Evolutionary conservation across 2,888 invertebrate species (phyloP).

Genomic region (Lycocerus yunnanus): DNA sequence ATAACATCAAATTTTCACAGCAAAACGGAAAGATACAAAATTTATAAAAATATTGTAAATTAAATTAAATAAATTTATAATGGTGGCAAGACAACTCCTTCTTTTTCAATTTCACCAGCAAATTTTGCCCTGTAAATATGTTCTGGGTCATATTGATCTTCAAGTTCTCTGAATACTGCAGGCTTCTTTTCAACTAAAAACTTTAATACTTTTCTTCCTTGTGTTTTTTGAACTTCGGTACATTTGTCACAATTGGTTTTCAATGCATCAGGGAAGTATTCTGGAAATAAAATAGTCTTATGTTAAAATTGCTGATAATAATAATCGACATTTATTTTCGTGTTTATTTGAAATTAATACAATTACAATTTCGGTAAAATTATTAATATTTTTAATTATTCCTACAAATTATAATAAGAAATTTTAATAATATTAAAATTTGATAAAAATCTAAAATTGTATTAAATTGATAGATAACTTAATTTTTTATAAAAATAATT

Average conservation of each 20-base stretch:
- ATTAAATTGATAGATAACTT: background rate
- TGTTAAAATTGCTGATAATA: background rate
- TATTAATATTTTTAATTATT: no score
- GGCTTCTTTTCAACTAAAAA: conserved; percentile 67
- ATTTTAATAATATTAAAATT: no score
- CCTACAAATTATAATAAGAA: no score
- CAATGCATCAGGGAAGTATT: conserved; percentile 72
- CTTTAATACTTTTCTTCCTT: conserved; percentile 67
- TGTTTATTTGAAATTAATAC: no score
- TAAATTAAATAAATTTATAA: background rate
- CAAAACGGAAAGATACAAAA: background rate
- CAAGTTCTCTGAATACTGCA: conserved; percentile 66
- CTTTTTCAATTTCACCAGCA: conserved; percentile 59
- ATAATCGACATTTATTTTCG: no score
- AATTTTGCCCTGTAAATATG: conserved; percentile 69
- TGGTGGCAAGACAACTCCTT: conserved; percentile 31
- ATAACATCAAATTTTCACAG: background rate
- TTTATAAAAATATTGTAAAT: background rate
- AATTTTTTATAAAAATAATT: background rate
- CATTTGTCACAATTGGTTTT: conserved; percentile 70
- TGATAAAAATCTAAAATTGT: no score
- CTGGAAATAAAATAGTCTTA: conserved; percentile 51
- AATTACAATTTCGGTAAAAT: no score
- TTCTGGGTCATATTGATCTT: conserved; percentile 71
- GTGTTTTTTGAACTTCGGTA: conserved; percentile 66